Evolutionary conservation across 2,888 invertebrate species (phyloP).

Genomic region (Mimachlamys varia): DNA sequence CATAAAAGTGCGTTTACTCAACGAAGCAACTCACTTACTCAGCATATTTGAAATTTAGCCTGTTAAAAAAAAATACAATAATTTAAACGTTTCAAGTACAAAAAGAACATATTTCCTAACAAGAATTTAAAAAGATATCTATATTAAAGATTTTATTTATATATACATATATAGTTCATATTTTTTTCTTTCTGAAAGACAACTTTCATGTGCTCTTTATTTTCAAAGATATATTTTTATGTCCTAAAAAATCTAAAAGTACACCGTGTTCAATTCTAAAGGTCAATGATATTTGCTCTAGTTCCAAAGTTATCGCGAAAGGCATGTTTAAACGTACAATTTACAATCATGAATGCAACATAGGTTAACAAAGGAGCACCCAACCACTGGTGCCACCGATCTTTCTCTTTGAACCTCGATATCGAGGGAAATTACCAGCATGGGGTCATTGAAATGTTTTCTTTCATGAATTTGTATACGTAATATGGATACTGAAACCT

Average conservation of each 20-base stretch:
- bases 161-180: too few species aligned
- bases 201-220: not conserved
- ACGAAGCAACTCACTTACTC: not conserved
- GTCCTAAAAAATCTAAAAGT: not conserved
- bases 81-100: not conserved
- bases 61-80: not conserved
- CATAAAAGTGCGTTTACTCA: too few species aligned
- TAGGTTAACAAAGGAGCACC: not conserved
- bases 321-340: not conserved
- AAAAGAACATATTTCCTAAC: too few species aligned
- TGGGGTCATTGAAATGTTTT: not conserved
- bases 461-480: not conserved
- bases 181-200: not conserved
- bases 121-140: too few species aligned
- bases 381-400: not conserved
- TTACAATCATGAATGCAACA: not conserved
- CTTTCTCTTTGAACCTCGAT: not conserved
- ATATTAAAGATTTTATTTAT: too few species aligned
- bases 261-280: not conserved
- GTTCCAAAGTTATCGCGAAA: not conserved
- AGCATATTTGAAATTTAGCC: not conserved
- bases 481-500: not conserved
- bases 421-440: not conserved
- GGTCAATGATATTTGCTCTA: not conserved
- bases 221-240: not conserved